Evolutionary conservation across 2,113 vertebrate species (phyloP).

Genomic region (Onychostoma macrolepis): DNA sequence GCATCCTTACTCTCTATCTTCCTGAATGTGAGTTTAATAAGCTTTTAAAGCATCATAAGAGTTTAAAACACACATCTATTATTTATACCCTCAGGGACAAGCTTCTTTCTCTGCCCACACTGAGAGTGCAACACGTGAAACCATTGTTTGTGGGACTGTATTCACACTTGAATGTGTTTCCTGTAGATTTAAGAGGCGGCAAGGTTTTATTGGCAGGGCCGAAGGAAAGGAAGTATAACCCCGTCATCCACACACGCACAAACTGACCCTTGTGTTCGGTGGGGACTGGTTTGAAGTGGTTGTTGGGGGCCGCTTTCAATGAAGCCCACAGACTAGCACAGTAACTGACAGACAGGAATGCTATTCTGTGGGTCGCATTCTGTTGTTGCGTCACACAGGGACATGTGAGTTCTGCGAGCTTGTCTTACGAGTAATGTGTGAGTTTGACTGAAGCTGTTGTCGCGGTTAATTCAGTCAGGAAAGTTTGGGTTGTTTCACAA

Average conservation of each 20-base stretch:
- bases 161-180: constrained; percentile 50
- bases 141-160: constrained; percentile 32
- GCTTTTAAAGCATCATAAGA: not conserved
- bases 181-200: constrained; percentile 45
- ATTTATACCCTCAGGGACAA: not conserved
- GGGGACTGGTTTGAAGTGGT: not conserved
- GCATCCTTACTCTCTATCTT: not conserved
- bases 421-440: constrained; percentile 15
- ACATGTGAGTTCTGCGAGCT: constrained; percentile 13
- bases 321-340: constrained; percentile 4
- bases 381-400: constrained; percentile 13
- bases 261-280: not conserved
- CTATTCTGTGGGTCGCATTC: not conserved
- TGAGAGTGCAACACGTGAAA: not conserved
- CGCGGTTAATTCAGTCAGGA: not conserved
- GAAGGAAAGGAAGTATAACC: constrained; percentile 35
- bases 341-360: constrained; percentile 34
- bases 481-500: constrained; percentile 5
- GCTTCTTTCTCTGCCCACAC: not conserved
- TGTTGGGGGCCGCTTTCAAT: not conserved
- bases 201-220: constrained; percentile 25
- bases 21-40: not conserved
- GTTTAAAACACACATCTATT: not conserved
- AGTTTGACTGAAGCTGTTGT: not conserved
- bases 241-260: not conserved